Conservation (phyloP, 2,113 vertebrate species). For the Cettia cetti region DNA sequence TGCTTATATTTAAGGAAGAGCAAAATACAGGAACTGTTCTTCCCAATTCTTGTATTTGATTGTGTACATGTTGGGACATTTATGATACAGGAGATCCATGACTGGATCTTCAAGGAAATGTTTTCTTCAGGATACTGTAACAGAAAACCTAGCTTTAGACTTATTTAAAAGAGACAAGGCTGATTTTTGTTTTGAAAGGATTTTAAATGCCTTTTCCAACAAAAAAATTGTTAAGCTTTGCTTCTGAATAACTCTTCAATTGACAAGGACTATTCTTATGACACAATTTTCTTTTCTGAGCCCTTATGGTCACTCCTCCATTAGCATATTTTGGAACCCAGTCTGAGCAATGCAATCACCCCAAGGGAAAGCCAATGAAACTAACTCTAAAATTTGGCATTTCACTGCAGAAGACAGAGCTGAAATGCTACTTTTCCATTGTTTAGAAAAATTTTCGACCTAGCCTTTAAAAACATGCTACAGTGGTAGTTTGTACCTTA, state of each 20-base stretch:
- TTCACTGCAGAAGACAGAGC: background rate
- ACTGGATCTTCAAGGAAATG: background rate
- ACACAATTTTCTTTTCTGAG: background rate
- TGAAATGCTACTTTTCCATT: background rate
- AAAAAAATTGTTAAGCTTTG: background rate
- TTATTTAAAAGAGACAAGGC: background rate
- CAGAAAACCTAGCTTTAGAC: background rate
- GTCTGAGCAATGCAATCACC: background rate
- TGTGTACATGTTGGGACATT: background rate
- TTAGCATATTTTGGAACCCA: background rate
- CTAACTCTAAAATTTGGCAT: background rate
- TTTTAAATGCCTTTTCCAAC: background rate
- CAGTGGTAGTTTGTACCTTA: background rate
- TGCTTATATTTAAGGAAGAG: background rate
- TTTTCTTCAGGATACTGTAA: background rate
- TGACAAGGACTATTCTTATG: background rate
- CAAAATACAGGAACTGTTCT: background rate
- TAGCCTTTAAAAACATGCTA: background rate
- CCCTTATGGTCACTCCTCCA: background rate
- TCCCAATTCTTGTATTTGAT: background rate
- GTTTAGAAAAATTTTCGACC: background rate
- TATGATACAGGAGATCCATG: background rate
- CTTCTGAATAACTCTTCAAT: background rate
- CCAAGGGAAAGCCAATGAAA: background rate
- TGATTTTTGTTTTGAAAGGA: background rate